Evolutionary conservation across 2,797 vertebrate species (phyloP), one percentile per base, ranked within the genome.

Genomic region (Numenius phaeopus): DNA sequence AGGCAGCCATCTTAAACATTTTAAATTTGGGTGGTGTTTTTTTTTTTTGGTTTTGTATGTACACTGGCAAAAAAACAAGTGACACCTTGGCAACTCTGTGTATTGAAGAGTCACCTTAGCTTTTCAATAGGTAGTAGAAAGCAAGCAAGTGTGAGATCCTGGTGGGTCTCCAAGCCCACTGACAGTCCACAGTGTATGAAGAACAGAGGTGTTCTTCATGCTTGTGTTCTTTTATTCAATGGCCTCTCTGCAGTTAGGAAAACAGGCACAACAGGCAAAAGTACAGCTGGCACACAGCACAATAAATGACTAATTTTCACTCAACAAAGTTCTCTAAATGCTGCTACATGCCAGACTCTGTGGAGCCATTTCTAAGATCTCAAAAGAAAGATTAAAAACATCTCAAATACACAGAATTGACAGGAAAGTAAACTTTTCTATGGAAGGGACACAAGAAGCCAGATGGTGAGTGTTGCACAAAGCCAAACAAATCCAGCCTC

Each of bases 221-320:
- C 65, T 87, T 95, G 54, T 80, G 65, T 82, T 97, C 89, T 94
- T 90, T 67, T 75, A 91, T 85, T 95, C 80, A 95, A 71, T 44
- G 30, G 44, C 61, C 46, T 90, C 87, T 96, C 82, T 95, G 94
- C 95, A 94, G 91, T 94, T 84, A 83, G 80, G 61, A 93, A 95
- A 96, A 97, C 91, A 97, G 91, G 83, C 89, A 75, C 92, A 97
- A 97, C 91, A 96, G 94, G 91, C 90, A 93, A 66, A 96, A 96
- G 90, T 96, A 96, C 94, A 97, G 95, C 96, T 97, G 97, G 97
- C 90, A 97, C 78, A 65, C 55, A 94, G 66, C 52, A 94, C 90
- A 97, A 89, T 94, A 95, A 97, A 90, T 97, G 94, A 97, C 94
- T 97, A 97, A 97, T 97, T 97, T 96, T 94, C 89, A 72, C 75